These are phyloP conservation scores for Notoglanidium macrostoma DNA, from an alignment of 2,797 vertebrate species.

Conservation along the genomic window DNA sequence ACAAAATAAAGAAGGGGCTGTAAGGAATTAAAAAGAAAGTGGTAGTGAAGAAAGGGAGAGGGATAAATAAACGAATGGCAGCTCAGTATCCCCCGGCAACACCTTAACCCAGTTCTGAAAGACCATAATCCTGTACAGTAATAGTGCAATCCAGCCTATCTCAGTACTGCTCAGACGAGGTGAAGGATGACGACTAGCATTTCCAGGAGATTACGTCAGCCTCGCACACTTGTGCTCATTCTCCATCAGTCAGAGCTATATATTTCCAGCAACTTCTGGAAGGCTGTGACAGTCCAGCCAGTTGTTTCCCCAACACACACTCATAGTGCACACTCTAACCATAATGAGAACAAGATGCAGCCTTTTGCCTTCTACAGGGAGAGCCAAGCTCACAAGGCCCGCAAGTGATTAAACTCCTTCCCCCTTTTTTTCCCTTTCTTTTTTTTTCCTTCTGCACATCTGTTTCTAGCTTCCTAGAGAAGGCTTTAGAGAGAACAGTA, in stretches of 20 bases:
- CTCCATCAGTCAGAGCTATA: constrained; percentile 45
- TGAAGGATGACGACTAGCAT: constrained; percentile 44
- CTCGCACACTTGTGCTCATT: constrained; percentile 39
- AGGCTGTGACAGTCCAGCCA: constrained; percentile 39
- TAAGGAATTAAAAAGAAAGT: background rate
- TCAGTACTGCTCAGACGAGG: constrained; percentile 32
- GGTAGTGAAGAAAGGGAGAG: background rate
- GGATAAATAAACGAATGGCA: background rate
- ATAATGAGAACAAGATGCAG: constrained; percentile 56
- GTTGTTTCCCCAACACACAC: constrained; percentile 11
- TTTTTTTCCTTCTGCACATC: constrained; percentile 51
- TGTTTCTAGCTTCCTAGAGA: constrained; percentile 46
- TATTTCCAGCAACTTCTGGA: constrained; percentile 53
- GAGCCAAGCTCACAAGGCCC: constrained; percentile 42
- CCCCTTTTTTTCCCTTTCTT: constrained; percentile 14
- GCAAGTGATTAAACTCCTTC: constrained; percentile 45
- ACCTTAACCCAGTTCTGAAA: constrained; percentile 37
- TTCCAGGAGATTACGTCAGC: constrained; percentile 51
- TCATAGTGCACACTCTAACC: constrained; percentile 32
- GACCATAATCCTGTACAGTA: constrained; percentile 16
- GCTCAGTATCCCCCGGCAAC: background rate
- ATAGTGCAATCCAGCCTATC: constrained; percentile 38
- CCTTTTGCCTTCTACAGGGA: constrained; percentile 32
- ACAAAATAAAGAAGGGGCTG: background rate
- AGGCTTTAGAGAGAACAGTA: constrained; percentile 44